Evolutionary conservation across 2,113 vertebrate species (phyloP).

Genomic region (Ptyas mucosa): DNA sequence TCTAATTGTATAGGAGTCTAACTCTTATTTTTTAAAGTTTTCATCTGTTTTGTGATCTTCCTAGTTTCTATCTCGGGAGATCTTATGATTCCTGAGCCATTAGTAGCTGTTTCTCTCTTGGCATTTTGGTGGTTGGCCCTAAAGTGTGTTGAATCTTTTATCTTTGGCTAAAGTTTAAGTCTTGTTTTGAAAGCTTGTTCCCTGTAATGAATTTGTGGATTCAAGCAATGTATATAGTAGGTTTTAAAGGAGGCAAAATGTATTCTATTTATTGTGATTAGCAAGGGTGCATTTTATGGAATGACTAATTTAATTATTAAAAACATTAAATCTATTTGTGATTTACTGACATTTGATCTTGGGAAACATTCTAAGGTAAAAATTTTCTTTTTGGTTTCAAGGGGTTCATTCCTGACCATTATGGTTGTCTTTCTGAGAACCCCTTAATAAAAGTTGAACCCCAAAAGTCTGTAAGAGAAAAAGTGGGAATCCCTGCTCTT

Average conservation of each 20-base stretch:
- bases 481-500: neutral
- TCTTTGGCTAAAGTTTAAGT: conserved; percentile 16
- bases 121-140: neutral
- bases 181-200: conserved; percentile 33
- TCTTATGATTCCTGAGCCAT: neutral
- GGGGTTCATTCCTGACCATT: neutral
- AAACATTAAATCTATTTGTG: conserved; percentile 61
- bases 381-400: neutral
- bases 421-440: neutral
- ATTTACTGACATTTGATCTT: neutral
- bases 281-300: conserved; percentile 47
- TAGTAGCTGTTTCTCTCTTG: neutral
- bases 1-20: neutral
- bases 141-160: conserved; percentile 5
- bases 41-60: neutral
- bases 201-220: conserved; percentile 45
- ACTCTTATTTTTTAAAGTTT: neutral
- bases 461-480: neutral
- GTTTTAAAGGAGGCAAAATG: conserved; percentile 25
- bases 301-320: conserved; percentile 66
- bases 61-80: neutral
- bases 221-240: conserved; percentile 26
- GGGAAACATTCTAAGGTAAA: neutral
- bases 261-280: conserved; percentile 70
- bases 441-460: neutral